Evolutionary conservation across 1,140 invertebrate species (phyloP), one percentile per base, ranked within the genome.

Genomic region (Bombus affinis): DNA sequence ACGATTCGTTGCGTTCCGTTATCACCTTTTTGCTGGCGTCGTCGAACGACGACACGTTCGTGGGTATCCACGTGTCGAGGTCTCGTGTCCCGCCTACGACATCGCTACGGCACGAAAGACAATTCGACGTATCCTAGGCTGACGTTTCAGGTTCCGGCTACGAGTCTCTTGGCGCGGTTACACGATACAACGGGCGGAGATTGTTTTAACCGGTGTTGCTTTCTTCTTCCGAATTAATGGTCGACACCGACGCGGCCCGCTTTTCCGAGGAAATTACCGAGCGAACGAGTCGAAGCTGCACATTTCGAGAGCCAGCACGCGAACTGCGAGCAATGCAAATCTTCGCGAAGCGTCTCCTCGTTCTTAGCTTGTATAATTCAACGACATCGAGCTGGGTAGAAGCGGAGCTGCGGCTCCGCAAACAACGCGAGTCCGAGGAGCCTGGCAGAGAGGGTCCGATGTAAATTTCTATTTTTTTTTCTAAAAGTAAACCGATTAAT

Each of bases 401-500:
- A 65, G 68, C 47, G 47, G 1, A 47, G 47, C 47, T 47, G 47
- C 47, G 18, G 37, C 15, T 32, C 9, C 32, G 44, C 32, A 42
- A 81, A 83, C 66, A 75, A 13, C 59, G 22, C 59, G 59, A 62
- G 18, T 53, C 47, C 18, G 47, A 53, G 47, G 5, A 22, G 47
- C 47, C 18, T 53, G 47, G 6, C 47, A 53, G 47, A 22, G 47
- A 22, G 47, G 10, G 32, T 42, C 25, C 42, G 12, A 85, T 68
- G 44, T 42, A 66, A 85, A 68, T 85, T 66, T 53, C 35, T 59
- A 22, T 44, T 32, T 37, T 42, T 42, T 5, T 75, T 44, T 53
- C 57, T 62, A 32, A 68, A 81, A 75, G 70, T 81, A 81, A 85
- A 81, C 71, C 78, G 70, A 85, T 85, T 85, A 85, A 81, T 53